Evolutionary conservation across 2,888 invertebrate species (phyloP).

Genomic region (Dyspetes luteomarginatus): DNA sequence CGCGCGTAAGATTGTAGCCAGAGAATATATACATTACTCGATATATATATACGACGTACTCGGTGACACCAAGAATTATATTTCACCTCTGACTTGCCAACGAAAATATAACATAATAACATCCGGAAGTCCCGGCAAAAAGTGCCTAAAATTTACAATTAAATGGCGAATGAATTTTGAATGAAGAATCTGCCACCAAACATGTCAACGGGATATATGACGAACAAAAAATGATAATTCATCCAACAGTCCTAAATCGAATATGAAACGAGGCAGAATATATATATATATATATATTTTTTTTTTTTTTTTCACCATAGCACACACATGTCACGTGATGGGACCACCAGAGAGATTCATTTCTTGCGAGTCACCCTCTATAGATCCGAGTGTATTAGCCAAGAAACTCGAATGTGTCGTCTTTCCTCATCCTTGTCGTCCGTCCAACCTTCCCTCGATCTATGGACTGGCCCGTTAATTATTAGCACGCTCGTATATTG

Average conservation of each 20-base stretch:
- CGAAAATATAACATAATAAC: background rate
- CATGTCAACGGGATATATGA: background rate
- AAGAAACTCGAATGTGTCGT: slow-evolving; percentile 6
- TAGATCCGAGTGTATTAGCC: slow-evolving; percentile 21
- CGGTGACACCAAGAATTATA: slow-evolving; percentile 54
- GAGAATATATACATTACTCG: slow-evolving; percentile 39
- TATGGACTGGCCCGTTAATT: slow-evolving; percentile 77
- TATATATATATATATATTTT: no score
- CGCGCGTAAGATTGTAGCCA: slow-evolving; percentile 56
- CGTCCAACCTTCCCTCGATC: slow-evolving; percentile 16
- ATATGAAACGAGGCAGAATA: slow-evolving; percentile 13
- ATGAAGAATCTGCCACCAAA: slow-evolving; percentile 13
- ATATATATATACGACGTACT: slow-evolving; percentile 34
- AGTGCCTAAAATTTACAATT: background rate
- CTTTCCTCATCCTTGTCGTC: background rate
- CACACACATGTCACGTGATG: slow-evolving; percentile 30
- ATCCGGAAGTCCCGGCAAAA: background rate
- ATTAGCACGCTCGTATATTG: slow-evolving; percentile 80
- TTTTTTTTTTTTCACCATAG: slow-evolving; percentile 24
- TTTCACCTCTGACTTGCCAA: slow-evolving; percentile 14
- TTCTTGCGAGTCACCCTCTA: slow-evolving; percentile 69
- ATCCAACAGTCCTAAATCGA: slow-evolving; percentile 37
- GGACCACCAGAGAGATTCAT: slow-evolving; percentile 33
- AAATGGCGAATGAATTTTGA: background rate
- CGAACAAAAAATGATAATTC: slow-evolving; percentile 41